Base-by-base conservation (phyloP, 1,140 invertebrate genomes). In the Caenorhabditis tropicalis region DNA sequence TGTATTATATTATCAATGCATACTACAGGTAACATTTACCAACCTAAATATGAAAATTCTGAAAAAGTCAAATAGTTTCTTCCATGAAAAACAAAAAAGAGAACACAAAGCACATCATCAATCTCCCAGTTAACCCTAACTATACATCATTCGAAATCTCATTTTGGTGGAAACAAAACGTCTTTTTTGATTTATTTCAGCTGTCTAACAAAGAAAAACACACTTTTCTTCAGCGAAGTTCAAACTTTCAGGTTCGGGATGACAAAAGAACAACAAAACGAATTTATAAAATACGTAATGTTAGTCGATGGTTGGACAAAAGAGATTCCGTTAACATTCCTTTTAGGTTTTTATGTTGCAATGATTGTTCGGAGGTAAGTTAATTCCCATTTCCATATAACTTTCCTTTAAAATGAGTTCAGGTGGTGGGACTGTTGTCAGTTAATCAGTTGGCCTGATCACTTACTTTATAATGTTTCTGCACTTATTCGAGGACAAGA, bases 341-440 rank as follows among this genome's bases (percentile, higher is more conserved):
- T 85, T 24, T 83, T 89, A 21, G 89, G 89, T 27, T 89, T 89
- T 82, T 89, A 89, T 74, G 89, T 89, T n/a, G 87, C 89, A 7
- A 82, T 89, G 82, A 87, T 88, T 36, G 88, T 89, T n/a, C 70
- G 79, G 27, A 81, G 89, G 46, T 85, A 19, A 21, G 24, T 49
- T n/a, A 31, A 16, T 70, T 46, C 58, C 24, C 5, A 29, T 5
- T 27, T 24, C 31, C 21, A 27, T n/a, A 29, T 65, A 33, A 9
- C 39, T 9, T 15, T 19, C 24, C 1, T 29, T 10, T 58, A 29
- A 19, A 49, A 19, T 7, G 10, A 5, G 33, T 84, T 51, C 39
- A 81, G 83, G 60, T 89, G 89, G 89, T 89, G 89, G 89, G 88
- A 87, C 16, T 89, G 89, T 81, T 89, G 86, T 82, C 82, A 87